Conservation (phyloP, 2,797 vertebrate species). For the Tolypeutes matacus region DNA sequence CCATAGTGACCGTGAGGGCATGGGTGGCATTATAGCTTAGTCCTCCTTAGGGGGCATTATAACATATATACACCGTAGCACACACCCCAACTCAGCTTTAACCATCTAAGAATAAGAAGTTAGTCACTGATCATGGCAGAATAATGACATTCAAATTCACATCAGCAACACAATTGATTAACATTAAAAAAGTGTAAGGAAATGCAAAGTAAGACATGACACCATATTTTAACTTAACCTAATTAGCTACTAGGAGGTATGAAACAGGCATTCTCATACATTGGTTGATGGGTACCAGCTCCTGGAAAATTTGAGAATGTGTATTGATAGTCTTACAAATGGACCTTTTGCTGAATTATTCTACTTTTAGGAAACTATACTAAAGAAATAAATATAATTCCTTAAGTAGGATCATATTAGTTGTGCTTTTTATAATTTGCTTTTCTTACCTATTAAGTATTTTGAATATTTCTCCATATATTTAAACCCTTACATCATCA, state of each 20-base stretch:
- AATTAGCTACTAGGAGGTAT: conserved; percentile 4
- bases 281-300: neutral
- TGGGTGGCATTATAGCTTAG: neutral
- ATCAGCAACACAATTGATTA: neutral
- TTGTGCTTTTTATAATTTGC: conserved; percentile 9
- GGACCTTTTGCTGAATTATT: conserved; percentile 15
- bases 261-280: neutral
- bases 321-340: neutral
- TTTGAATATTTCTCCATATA: conserved; percentile 21
- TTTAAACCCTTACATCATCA: neutral
- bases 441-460: conserved; percentile 41
- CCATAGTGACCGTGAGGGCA: neutral
- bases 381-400: conserved; percentile 43
- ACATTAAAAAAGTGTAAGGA: conserved; percentile 51
- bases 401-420: neutral
- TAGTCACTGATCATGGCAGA: neutral
- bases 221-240: conserved; percentile 37
- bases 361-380: conserved; percentile 40
- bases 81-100: neutral
- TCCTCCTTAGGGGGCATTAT: neutral
- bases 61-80: neutral
- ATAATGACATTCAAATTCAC: conserved; percentile 49
- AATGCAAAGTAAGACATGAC: conserved; percentile 21
- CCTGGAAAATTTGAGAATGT: neutral
- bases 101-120: neutral